phyloP scores from a whole-genome alignment of 2,797 vertebrate genomes.

The Schizothorax lantsangensis region DNA sequence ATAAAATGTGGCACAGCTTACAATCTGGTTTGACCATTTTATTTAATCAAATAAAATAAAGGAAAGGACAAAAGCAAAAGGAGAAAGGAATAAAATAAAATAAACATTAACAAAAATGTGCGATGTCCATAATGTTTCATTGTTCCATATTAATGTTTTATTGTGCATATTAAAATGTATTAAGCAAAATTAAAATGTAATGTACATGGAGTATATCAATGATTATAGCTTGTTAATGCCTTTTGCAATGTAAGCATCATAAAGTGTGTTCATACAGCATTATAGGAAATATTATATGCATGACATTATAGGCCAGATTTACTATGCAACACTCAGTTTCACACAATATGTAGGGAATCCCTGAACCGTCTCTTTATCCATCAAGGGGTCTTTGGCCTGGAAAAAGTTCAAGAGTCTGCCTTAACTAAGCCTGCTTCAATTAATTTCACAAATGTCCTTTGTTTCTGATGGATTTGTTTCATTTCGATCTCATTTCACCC shows the following conservation, averaged over 20 bases:
- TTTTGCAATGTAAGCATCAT: constrained; percentile 2
- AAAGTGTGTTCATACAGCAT: background rate
- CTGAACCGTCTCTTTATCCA: constrained; percentile 5
- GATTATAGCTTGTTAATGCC: background rate
- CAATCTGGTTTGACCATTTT: background rate
- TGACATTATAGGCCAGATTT: constrained; percentile 1
- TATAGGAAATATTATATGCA: background rate
- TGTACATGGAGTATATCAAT: background rate
- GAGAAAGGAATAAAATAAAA: background rate
- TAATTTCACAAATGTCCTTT: constrained; percentile 6
- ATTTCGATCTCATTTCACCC: constrained; percentile 22
- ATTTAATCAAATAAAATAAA: background rate
- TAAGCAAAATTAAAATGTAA: background rate
- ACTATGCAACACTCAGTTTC: background rate
- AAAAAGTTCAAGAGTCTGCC: background rate
- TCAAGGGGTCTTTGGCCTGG: constrained; percentile 13
- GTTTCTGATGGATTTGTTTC: constrained; percentile 34
- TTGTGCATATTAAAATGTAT: background rate
- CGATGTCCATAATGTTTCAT: background rate
- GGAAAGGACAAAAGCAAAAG: background rate
- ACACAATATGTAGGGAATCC: background rate
- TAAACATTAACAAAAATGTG: background rate
- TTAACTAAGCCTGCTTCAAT: constrained; percentile 1
- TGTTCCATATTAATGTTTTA: background rate
- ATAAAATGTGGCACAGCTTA: background rate